phyloP scores from a whole-genome alignment of 2,113 vertebrate genomes.

The Urocynchramus pylzowi region DNA sequence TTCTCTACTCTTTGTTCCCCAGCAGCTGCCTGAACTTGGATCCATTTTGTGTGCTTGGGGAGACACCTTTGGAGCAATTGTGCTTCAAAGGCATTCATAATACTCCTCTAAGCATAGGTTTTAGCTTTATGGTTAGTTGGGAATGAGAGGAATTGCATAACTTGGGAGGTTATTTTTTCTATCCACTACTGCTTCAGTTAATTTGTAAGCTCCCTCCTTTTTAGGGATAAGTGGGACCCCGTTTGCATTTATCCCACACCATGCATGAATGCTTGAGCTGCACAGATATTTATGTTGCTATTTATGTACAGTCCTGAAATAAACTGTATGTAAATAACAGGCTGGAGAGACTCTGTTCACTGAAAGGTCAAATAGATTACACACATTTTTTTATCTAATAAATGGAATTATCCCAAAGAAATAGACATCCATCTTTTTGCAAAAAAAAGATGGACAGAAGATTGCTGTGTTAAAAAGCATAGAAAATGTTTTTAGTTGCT shows the following conservation, averaged over 20 bases:
- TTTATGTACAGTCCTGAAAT: not conserved
- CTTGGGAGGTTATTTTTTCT: not conserved
- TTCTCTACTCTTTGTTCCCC: not conserved
- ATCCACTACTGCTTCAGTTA: not conserved
- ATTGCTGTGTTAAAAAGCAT: not conserved
- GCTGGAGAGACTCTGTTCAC: not conserved
- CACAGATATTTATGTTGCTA: not conserved
- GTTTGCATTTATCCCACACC: not conserved
- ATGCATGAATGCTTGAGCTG: accelerated
- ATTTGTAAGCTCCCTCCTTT: not conserved
- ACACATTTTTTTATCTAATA: not conserved
- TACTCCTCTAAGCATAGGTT: not conserved
- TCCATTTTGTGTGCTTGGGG: not conserved
- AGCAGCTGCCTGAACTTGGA: not conserved
- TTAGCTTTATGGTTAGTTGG: not conserved
- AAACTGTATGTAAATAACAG: not conserved
- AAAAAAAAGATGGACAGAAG: not conserved
- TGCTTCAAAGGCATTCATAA: not conserved
- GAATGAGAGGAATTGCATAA: not conserved
- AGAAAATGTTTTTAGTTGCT: not conserved
- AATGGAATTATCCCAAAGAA: not conserved
- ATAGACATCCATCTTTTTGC: not conserved
- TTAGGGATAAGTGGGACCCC: not conserved
- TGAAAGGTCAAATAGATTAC: not conserved
- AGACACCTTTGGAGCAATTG: not conserved